Base-by-base conservation (phyloP, 1,140 invertebrate species). In the Arion vulgaris region DNA sequence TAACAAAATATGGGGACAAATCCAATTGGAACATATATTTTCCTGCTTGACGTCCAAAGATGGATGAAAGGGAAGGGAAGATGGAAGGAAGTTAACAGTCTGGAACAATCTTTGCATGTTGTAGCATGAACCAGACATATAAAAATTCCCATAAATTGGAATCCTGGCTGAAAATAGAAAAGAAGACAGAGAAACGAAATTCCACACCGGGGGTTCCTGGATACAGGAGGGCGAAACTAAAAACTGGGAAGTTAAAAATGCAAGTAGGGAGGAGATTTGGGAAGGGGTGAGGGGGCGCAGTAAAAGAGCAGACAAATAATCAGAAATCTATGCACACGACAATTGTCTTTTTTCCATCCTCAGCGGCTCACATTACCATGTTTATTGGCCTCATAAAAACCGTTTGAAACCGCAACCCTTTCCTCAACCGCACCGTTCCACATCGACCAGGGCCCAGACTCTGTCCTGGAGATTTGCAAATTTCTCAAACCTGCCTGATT, bases 401-500 rank as follows among this genome's bases (percentile, higher is more conserved):
- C 73, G 73, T 75, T 75, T 49, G 73, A 75, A 75, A 75, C 73
- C 73, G 73, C 73, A 75, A 39, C 2, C 45, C 41, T 4, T 13
- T 38, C 41, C 41, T 4, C n/a, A 11, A n/a, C 9, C 38, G 23
- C 36, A n/a, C 23, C 36, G 2, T 51, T 36, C 41, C 1, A 11
- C 73, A 23, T 51, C 15, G 26, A 32, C 45, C 73, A 9, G n/a
- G 17, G 41, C n/a, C 26, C 23, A 11, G 71, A 15, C 71, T 38
- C 51, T 62, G 76, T 78, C 76, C 53, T 28, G 32, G 49, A n/a
- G 76, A 78, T 78, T 62, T 78, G 76, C 76, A 78, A 62, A 78
- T 78, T 78, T 78, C 76, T 78, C 76, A 78, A 78, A 78, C 49
- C 76, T 78, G 76, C 76, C 53, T 66, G 66, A 78, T 66, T 66